Percentiles rank a stretch among this genome's conserved stretches.
These are phyloP conservation scores for Pyrocoelia pectoralis DNA, from an alignment of 2,888 invertebrate genomes.

Conservation along the genomic window DNA sequence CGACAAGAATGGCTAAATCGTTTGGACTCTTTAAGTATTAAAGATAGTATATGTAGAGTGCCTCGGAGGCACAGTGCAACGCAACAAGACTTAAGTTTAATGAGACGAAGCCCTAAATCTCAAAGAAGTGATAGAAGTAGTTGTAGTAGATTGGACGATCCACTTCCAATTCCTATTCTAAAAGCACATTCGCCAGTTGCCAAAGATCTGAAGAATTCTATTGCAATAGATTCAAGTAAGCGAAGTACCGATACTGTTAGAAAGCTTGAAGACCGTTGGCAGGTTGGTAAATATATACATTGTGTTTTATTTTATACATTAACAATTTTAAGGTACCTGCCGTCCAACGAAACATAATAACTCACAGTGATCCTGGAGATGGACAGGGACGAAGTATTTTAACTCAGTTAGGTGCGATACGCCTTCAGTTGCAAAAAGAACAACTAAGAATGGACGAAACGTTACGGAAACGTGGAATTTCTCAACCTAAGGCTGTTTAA, in stretches of 20 bases:
- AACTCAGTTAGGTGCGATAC: conserved; percentile 73
- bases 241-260: conserved; percentile 52
- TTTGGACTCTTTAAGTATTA: conserved; percentile 65
- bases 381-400: conserved; percentile 66
- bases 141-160: conserved; percentile 63
- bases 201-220: conserved; percentile 57
- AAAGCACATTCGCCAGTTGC: conserved; percentile 62
- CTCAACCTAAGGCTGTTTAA: conserved; percentile 59
- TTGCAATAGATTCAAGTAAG: conserved; percentile 55
- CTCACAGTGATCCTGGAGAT: conserved; percentile 56
- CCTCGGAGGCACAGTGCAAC: conserved; percentile 64
- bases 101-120: conserved; percentile 63
- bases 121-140: conserved; percentile 63
- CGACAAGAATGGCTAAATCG: conserved; percentile 62
- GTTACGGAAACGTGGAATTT: conserved; percentile 54
- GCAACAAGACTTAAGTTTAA: conserved; percentile 64
- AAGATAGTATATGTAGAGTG: conserved; percentile 63
- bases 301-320: background rate
- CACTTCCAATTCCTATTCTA: conserved; percentile 69
- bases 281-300: conserved; percentile 58
- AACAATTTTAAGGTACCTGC: conserved; percentile 66
- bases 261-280: conserved; percentile 63
- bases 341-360: conserved; percentile 69
- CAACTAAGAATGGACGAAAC: conserved; percentile 67
- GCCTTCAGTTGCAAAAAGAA: conserved; percentile 72